Evolutionary conservation across 2,113 vertebrate genomes (phyloP).

Genomic region (Grus americana): DNA sequence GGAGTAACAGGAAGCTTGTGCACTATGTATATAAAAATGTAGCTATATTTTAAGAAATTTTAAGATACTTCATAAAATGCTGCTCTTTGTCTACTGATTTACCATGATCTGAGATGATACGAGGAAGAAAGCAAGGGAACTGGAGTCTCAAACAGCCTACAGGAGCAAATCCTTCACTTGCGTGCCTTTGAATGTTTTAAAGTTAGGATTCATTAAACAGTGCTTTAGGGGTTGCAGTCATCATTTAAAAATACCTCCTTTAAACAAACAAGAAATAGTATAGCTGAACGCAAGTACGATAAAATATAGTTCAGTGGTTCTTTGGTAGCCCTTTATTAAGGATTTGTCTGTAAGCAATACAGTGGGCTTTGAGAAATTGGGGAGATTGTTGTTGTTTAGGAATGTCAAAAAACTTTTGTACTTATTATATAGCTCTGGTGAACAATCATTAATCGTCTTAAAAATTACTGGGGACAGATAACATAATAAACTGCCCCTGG

Average conservation of each 20-base stretch:
- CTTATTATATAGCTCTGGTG: neutral
- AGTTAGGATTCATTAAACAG: neutral
- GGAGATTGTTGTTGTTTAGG: constrained; percentile 2
- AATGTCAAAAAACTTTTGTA: constrained; percentile 21
- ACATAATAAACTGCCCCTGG: constrained; percentile 11
- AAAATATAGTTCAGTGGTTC: neutral
- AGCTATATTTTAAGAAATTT: neutral
- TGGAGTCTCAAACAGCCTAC: neutral
- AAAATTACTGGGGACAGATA: constrained; percentile 21
- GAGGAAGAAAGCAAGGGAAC: neutral
- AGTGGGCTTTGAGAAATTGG: neutral
- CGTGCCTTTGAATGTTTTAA: neutral
- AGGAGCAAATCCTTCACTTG: neutral
- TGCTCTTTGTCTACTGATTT: neutral
- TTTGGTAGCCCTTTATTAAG: neutral
- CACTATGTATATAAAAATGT: neutral
- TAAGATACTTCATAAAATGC: neutral
- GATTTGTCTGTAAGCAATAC: constrained; percentile 10
- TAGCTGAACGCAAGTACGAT: neutral
- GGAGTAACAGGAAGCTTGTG: neutral
- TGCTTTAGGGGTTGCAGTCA: neutral
- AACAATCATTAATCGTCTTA: constrained; percentile 19
- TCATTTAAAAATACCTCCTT: neutral
- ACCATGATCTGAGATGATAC: neutral
- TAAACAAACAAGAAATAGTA: neutral